Conservation (phyloP, 2,113 vertebrate genomes). For the Setophaga kirtlandii region DNA sequence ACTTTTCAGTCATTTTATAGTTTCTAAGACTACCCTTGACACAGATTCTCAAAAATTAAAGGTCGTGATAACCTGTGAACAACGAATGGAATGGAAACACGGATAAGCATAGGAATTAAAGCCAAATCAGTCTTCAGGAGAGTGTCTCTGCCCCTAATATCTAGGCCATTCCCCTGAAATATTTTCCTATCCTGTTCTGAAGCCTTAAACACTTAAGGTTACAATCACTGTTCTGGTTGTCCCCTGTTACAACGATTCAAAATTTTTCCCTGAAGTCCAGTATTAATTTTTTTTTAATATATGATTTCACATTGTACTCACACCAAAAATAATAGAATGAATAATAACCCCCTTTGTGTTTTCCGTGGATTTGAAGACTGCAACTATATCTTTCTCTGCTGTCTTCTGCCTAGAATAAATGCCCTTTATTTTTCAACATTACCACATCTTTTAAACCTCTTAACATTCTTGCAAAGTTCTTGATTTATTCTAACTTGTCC, state of each 20-base stretch:
- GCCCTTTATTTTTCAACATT: neutral
- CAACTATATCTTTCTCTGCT: neutral
- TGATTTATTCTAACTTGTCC: neutral
- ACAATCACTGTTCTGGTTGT: neutral
- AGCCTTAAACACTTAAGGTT: neutral
- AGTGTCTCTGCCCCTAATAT: neutral
- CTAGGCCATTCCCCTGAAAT: neutral
- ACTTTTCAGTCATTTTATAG: neutral
- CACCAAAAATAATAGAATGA: neutral
- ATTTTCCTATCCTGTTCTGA: neutral
- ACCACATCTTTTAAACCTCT: neutral
- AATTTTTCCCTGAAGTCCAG: neutral
- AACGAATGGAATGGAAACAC: neutral
- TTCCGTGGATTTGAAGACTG: neutral
- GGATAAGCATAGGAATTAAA: neutral
- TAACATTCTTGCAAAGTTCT: neutral
- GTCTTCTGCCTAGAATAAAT: neutral
- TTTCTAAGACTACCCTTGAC: neutral
- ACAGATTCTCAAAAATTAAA: neutral
- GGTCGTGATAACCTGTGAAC: neutral
- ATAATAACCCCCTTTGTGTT: neutral
- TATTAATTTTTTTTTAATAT: neutral
- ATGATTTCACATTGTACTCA: neutral
- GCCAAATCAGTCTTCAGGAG: neutral
- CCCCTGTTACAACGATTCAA: rapidly evolving